Conservation (phyloP, 2,888 invertebrate species). For the Operophtera brumata region DNA sequence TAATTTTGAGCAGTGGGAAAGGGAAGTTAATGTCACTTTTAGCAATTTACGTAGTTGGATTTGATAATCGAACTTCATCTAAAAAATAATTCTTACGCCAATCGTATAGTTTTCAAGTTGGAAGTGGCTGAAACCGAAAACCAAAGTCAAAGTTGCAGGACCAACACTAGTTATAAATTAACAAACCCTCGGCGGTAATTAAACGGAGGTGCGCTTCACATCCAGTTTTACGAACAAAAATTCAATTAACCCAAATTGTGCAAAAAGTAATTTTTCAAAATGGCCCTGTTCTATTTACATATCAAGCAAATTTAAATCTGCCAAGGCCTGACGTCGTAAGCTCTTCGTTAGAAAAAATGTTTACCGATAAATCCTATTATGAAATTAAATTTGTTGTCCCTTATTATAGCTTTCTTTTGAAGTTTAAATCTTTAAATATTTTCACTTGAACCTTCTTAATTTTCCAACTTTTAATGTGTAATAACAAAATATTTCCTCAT, state of each 20-base stretch:
- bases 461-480: not conserved
- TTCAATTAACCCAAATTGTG: conserved; percentile 73
- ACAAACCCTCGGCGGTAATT: conserved; percentile 75
- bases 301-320: conserved; percentile 52
- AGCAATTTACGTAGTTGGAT: too few species aligned
- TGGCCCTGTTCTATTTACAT: conserved; percentile 54
- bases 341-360: conserved; percentile 42
- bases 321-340: conserved; percentile 39
- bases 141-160: conserved; percentile 1
- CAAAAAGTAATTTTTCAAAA: conserved; percentile 63
- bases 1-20: too few species aligned
- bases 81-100: too few species aligned
- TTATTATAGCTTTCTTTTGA: conserved; percentile 30
- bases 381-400: conserved; percentile 36
- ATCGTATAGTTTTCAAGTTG: not conserved
- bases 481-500: conserved; percentile 30
- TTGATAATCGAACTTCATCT: too few species aligned
- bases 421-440: conserved; percentile 32
- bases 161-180: conserved; percentile 62
- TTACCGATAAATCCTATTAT: conserved; percentile 44
- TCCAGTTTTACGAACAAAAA: conserved; percentile 72
- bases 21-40: too few species aligned
- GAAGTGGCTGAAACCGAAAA: conserved; percentile 3
- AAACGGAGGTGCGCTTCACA: conserved; percentile 72
- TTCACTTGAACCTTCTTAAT: not conserved